Conservation (phyloP, 92 coral and sea anemone species). For the Phymanthus crucifer region DNA sequence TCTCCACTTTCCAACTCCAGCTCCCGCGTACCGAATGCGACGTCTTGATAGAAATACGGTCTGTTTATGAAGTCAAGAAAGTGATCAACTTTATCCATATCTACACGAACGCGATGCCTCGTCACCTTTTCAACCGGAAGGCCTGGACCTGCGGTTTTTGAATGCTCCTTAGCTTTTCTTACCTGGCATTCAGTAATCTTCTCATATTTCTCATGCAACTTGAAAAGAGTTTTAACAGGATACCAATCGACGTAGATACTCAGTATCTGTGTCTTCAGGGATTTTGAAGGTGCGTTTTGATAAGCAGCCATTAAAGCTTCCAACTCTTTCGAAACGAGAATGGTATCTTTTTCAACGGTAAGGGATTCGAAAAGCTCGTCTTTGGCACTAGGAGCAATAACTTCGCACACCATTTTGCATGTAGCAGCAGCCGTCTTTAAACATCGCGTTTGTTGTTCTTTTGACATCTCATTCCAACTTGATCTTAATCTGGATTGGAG, state of each 20-base stretch:
- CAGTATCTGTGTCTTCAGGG: constrained; percentile 51
- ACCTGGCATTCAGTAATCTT: constrained; percentile 52
- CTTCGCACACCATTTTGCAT: constrained; percentile 55
- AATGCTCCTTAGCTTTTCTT: constrained; percentile 49
- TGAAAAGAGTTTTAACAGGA: constrained; percentile 39
- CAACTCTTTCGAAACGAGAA: constrained; percentile 31
- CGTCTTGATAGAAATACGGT: constrained; percentile 55
- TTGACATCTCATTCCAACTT: background rate
- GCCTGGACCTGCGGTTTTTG: constrained; percentile 46
- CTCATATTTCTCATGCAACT: constrained; percentile 45
- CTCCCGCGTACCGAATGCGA: constrained; percentile 55
- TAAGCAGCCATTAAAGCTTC: constrained; percentile 52
- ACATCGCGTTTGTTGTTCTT: constrained; percentile 15
- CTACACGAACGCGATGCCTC: constrained; percentile 46
- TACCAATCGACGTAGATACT: constrained; percentile 51
- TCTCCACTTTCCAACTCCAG: constrained; percentile 55
- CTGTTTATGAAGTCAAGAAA: constrained; percentile 45
- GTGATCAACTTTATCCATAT: constrained; percentile 51
- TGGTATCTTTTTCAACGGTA: constrained; percentile 13
- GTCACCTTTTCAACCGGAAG: constrained; percentile 28
- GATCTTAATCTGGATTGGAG: constrained; percentile 23
- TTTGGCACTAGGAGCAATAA: constrained; percentile 61
- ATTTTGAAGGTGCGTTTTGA: constrained; percentile 56
- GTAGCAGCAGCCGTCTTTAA: constrained; percentile 49
- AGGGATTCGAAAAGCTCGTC: constrained; percentile 54